A percentile compares a stretch with the other conserved stretches of the same genome.
These are phyloP conservation scores for Myotis findleyi DNA, from an alignment of 2,797 vertebrate genomes.

Conservation along the genomic window DNA sequence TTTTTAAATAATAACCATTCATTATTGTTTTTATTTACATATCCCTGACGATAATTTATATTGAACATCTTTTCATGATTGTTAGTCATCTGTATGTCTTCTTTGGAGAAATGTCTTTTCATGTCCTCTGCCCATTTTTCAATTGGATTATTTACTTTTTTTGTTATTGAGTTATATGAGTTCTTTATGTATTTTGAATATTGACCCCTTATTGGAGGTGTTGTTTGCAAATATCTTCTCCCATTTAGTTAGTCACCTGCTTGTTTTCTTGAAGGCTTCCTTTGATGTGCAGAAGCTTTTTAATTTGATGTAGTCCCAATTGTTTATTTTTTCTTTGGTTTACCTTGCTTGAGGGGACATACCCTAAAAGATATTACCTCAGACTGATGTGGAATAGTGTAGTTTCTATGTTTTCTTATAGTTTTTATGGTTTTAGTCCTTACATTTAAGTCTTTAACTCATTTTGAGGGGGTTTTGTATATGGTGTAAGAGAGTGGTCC, in stretches of 20 bases:
- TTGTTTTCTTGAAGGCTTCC: background rate
- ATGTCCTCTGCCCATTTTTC: background rate
- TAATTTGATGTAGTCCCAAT: background rate
- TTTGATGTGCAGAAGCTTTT: background rate
- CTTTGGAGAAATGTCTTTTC: background rate
- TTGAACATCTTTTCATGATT: background rate
- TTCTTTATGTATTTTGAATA: background rate
- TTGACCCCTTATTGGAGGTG: background rate
- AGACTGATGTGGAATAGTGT: background rate
- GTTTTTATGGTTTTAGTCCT: background rate
- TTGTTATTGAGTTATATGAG: background rate
- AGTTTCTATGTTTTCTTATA: background rate
- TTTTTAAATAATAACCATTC: background rate
- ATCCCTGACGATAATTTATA: background rate
- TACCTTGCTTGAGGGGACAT: background rate
- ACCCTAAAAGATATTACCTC: background rate
- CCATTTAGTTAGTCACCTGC: background rate
- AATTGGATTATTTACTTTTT: background rate
- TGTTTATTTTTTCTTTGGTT: background rate
- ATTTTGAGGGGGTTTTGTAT: background rate
- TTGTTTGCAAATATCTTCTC: background rate
- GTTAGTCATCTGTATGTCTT: background rate
- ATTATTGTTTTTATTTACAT: background rate
- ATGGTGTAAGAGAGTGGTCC: background rate
- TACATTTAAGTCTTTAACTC: background rate